These are phyloP conservation scores for Stratiomys singularior DNA, from an alignment of 2,888 invertebrate species.

Conservation along the genomic window DNA sequence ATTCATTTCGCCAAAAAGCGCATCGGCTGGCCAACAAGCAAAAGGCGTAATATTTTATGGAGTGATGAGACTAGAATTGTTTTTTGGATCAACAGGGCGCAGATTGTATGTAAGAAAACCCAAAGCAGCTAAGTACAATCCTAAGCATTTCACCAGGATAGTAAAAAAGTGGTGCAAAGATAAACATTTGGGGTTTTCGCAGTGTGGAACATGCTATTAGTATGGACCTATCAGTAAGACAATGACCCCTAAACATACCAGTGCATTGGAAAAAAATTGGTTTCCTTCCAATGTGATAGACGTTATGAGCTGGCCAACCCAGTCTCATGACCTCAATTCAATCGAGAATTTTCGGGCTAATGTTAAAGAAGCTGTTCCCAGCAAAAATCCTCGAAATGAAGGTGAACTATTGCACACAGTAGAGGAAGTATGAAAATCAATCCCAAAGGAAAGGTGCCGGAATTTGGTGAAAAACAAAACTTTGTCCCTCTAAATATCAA, in stretches of 20 bases:
- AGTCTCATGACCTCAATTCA: no score
- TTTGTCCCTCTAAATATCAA: neutral
- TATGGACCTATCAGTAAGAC: slow-evolving; percentile 48
- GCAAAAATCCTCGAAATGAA: neutral
- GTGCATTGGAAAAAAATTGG: neutral
- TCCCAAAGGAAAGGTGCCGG: neutral
- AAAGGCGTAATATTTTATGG: no score
- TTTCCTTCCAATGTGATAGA: neutral
- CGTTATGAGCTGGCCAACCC: slow-evolving; percentile 34
- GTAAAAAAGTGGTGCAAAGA: no score
- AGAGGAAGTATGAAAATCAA: neutral
- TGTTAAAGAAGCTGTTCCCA: neutral
- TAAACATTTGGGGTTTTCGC: slow-evolving; percentile 18
- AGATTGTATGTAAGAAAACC: no score
- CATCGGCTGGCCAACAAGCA: no score
- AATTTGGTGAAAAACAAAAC: neutral
- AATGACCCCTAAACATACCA: slow-evolving; percentile 9
- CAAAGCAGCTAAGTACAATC: no score
- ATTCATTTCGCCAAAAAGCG: no score
- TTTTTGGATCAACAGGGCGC: no score
- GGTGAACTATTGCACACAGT: neutral
- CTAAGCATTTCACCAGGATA: no score
- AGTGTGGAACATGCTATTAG: slow-evolving; percentile 51
- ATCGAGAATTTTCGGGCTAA: slow-evolving; percentile 38
- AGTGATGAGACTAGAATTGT: no score